Percentiles rank a stretch among this genome's conserved stretches.
Conservation (phyloP, 2,888 invertebrate species). For the Noctua janthina region DNA sequence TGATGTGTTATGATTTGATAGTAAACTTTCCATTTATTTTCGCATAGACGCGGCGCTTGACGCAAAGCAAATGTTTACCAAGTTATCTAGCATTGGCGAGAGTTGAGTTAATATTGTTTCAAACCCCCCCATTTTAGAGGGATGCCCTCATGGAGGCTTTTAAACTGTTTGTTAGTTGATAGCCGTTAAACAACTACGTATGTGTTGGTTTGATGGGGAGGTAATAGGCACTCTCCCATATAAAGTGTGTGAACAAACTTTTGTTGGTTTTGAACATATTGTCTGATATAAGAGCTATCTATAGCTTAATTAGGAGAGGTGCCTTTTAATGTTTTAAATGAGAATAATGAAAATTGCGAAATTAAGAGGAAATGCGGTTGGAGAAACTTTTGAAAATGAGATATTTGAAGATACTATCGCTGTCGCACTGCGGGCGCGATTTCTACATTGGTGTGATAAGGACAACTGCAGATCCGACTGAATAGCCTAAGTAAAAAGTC, state of each 20-base stretch:
- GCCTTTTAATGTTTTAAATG: neutral
- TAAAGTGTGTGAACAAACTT: neutral
- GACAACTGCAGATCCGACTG: too few relatives aligned
- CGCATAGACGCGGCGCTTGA: neutral
- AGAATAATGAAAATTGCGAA: neutral
- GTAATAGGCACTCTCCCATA: conserved; percentile 9
- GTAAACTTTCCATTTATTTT: conserved; percentile 2
- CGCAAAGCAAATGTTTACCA: conserved; percentile 39
- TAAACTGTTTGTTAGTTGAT: conserved; percentile 34
- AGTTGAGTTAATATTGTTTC: conserved; percentile 51
- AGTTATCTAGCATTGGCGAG: conserved; percentile 42
- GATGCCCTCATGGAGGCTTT: conserved; percentile 29
- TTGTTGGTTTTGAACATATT: conserved; percentile 14
- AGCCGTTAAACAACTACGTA: conserved; percentile 17
- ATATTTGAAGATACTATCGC: too few relatives aligned
- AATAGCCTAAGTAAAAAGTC: too few relatives aligned
- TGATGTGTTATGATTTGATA: neutral
- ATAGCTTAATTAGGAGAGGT: neutral
- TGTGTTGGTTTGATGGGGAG: conserved; percentile 19
- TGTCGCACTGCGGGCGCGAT: too few relatives aligned
- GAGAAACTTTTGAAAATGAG: too few relatives aligned
- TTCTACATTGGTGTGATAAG: too few relatives aligned
- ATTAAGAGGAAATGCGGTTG: too few relatives aligned
- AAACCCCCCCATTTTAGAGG: conserved; percentile 4
- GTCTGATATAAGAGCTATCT: neutral